Evolutionary conservation across 2,113 vertebrate genomes (phyloP).

Genomic region (Donacobius atricapilla): DNA sequence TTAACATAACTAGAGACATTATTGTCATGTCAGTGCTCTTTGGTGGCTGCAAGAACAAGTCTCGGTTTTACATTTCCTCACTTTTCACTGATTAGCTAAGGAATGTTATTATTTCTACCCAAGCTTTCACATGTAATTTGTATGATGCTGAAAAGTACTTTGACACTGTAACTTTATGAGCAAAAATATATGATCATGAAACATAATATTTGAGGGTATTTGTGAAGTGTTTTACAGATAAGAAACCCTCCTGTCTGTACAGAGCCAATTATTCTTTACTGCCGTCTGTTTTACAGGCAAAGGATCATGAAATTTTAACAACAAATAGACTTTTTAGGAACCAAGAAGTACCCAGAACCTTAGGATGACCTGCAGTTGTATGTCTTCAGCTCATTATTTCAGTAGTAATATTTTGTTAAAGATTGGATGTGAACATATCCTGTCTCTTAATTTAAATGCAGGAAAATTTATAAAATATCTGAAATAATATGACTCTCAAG

Average conservation of each 20-base stretch:
- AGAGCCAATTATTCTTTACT: background rate
- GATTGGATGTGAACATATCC: background rate
- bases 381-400: background rate
- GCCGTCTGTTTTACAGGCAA: rapidly evolving
- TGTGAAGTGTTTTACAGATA: background rate
- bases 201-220: background rate
- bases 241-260: background rate
- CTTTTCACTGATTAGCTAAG: background rate
- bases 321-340: background rate
- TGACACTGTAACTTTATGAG: background rate
- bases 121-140: background rate
- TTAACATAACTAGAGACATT: background rate
- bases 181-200: background rate
- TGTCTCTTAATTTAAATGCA: background rate
- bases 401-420: background rate
- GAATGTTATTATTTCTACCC: background rate
- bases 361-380: background rate
- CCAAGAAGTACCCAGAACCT: background rate
- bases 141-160: background rate
- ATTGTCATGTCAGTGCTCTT: background rate
- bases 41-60: background rate
- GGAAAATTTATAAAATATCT: background rate
- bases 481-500: background rate
- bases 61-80: background rate
- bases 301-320: background rate